Percentiles rank a stretch among this genome's conserved stretches.
Conservation (phyloP, 2,797 vertebrate species). For the Muscicapa striata region DNA sequence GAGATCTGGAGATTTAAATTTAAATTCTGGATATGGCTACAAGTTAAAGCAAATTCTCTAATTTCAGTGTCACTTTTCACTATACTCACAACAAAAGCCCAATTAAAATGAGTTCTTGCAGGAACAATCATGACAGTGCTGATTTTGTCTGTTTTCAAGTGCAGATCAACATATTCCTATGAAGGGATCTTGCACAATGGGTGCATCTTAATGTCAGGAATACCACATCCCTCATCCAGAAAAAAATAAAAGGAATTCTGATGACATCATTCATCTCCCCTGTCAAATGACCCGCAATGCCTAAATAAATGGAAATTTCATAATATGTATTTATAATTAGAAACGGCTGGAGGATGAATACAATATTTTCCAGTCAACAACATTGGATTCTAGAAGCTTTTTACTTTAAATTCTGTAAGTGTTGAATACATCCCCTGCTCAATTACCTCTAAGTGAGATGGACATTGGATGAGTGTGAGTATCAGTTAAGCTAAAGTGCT, state of each 20-base stretch:
- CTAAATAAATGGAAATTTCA: slow-evolving; percentile 9
- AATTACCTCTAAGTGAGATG: neutral
- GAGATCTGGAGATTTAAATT: neutral
- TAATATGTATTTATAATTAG: neutral
- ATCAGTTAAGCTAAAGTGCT: neutral
- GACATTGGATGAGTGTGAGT: neutral
- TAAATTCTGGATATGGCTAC: neutral
- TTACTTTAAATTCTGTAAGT: neutral
- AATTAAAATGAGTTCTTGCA: neutral
- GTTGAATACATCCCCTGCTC: neutral
- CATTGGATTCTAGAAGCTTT: neutral
- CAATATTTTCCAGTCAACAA: neutral
- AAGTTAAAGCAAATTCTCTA: neutral
- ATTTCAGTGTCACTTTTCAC: neutral
- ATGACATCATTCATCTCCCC: neutral
- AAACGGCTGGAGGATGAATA: neutral
- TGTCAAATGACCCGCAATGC: neutral
- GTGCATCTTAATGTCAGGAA: neutral
- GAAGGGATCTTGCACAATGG: neutral
- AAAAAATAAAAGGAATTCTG: slow-evolving; percentile 1
- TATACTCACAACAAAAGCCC: neutral
- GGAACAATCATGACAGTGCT: neutral
- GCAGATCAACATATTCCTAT: neutral
- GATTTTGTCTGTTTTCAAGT: neutral
- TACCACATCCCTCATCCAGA: neutral